Evolutionary conservation across 2,888 invertebrate genomes (phyloP), one percentile per base, ranked within the genome.

Genomic region (Macroteleia sp.): DNA sequence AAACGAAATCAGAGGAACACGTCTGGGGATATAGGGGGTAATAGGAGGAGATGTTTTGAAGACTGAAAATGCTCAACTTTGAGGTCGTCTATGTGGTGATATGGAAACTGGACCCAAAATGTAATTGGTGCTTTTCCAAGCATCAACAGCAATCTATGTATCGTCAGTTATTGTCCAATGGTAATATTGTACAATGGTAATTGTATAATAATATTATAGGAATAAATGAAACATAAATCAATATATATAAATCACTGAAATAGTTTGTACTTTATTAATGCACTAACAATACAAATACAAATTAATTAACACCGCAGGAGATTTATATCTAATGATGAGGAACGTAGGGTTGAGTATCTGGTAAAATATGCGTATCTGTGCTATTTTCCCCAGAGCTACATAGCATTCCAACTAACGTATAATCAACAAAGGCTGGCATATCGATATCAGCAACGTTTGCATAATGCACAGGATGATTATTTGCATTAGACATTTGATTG

Each of bases 371-470:
- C 19, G 70, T 46, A 14, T 62, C 57, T 8, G 84, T 64, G 25
- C 85, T 84, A 19, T 88, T 86, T 4, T 88, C 88, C 1, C 84
- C 81, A 10, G 91, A 84, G 73, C 85, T 89, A 80, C 89, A 91
- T 3, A 91, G 77, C 91, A 91, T 90, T 0, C 91, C 90, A 1
- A 91, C 89, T 12, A 91, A 82, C 0, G 91, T 91, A 64, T 91
- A 91, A 74, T 91, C 91, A 1, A 91, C 89, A 50, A 88, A 91
- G 0, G 89, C 86, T 2, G 90, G 89, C 14, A 90, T 20, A 30
- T 91, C 90, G 6, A 90, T 76, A 8, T 90, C 90, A 2, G 59
- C 19, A 1, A 87, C 86, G 16, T 88, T 87, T 0, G 75, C 81
- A 30, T 86, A 88, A 36, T 77, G 52, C 16, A 69, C 50, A 2